Percentiles rank a stretch among this genome's conserved stretches.
Evolutionary conservation across 2,113 vertebrate genomes (phyloP).

Genomic region (Myrmecobius fasciatus): DNA sequence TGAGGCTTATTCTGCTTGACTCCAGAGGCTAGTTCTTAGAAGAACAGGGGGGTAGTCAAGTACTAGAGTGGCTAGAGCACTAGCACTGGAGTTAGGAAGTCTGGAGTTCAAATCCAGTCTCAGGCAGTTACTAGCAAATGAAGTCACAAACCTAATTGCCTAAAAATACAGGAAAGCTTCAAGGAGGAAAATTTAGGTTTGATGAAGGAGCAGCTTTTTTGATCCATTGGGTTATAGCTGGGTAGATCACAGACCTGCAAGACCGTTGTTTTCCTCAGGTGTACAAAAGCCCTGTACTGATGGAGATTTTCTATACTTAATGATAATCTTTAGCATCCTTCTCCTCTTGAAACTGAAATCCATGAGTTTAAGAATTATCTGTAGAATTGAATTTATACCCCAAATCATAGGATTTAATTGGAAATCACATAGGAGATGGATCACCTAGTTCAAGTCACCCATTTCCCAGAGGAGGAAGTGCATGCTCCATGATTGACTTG

Average conservation of each 20-base stretch:
- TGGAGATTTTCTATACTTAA: neutral
- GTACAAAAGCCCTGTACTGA: neutral
- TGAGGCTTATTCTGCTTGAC: neutral
- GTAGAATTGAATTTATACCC: neutral
- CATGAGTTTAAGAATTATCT: neutral
- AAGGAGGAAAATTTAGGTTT: neutral
- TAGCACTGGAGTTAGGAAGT: rapidly evolving
- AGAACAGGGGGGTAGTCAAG: neutral
- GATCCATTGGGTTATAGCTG: neutral
- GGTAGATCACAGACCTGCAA: neutral
- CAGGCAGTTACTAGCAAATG: neutral
- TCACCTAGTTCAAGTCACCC: neutral
- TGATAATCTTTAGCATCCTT: neutral
- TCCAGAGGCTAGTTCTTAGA: neutral
- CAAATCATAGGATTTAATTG: neutral
- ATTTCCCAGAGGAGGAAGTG: neutral
- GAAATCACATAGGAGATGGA: neutral
- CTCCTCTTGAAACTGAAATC: neutral
- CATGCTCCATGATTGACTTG: neutral
- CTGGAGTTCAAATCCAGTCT: neutral
- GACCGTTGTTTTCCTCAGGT: neutral
- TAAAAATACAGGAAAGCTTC: neutral
- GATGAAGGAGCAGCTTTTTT: neutral
- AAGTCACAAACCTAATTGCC: neutral
- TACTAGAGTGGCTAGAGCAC: neutral